A percentile compares a stretch with the other conserved stretches of the same genome.
Evolutionary conservation across 2,888 invertebrate species (phyloP).

Genomic region (Drosophila merina): DNA sequence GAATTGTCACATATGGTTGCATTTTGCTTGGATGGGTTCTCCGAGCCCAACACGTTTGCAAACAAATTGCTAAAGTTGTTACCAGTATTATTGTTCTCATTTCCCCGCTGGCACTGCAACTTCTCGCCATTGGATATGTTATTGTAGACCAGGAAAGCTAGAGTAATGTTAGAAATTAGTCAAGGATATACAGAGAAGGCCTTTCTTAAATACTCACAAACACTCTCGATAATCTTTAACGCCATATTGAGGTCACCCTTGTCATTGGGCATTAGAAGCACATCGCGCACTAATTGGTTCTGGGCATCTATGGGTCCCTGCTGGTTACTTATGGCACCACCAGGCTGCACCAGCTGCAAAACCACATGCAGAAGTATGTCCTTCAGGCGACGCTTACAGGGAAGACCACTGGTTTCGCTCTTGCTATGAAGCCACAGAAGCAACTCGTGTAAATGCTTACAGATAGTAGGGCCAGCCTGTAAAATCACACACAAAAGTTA

Average conservation of each 20-base stretch:
- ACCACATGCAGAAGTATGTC: conserved; percentile 88
- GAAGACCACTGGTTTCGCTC: conserved; percentile 86
- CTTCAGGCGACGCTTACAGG: conserved; percentile 85
- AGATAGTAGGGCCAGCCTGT: conserved; percentile 91
- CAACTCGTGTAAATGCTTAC: conserved; percentile 89
- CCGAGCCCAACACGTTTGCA: conserved; percentile 89
- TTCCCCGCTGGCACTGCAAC: conserved; percentile 85
- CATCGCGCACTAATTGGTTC: conserved; percentile 88
- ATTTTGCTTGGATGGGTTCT: conserved; percentile 86
- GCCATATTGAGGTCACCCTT: conserved; percentile 89
- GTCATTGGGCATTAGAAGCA: conserved; percentile 87
- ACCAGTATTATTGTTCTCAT: conserved; percentile 84
- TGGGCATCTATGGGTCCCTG: conserved; percentile 90
- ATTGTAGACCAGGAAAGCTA: conserved; percentile 85
- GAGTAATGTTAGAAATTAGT: background rate
- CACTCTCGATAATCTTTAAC: conserved; percentile 90
- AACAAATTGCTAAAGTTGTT: conserved; percentile 90
- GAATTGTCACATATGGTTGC: conserved; percentile 89
- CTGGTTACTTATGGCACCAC: conserved; percentile 87
- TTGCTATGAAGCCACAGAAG: conserved; percentile 88
- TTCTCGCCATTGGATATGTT: conserved; percentile 86
- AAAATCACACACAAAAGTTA: conserved; percentile 19
- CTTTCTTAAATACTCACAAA: conserved; percentile 85
- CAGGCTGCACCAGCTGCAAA: conserved; percentile 89
- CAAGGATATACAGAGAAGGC: background rate